phyloP scores from a whole-genome alignment of 2,113 vertebrate genomes.

The Rhabdomys dilectus region DNA sequence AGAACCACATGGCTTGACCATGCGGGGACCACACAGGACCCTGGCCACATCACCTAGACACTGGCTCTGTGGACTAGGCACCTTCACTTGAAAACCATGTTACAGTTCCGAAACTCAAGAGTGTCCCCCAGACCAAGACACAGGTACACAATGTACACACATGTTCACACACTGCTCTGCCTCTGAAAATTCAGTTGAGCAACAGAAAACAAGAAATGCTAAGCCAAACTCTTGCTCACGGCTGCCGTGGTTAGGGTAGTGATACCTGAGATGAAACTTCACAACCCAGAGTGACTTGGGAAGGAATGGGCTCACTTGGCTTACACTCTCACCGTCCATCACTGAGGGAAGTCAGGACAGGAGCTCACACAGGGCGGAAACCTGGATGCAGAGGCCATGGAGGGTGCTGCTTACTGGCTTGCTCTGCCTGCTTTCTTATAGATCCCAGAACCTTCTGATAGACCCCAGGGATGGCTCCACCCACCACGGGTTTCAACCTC shows the following conservation, averaged over 20 bases:
- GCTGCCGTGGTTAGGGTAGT: too few species aligned
- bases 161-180: not conserved
- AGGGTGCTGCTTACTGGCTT: not conserved
- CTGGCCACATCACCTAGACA: not conserved
- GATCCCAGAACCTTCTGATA: not conserved
- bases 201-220: not conserved
- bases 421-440: not conserved
- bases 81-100: not conserved
- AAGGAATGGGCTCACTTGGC: not conserved
- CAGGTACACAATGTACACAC: not conserved
- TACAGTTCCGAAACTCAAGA: not conserved
- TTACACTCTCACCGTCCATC: not conserved
- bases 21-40: not conserved
- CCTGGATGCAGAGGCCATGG: not conserved
- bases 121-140: not conserved
- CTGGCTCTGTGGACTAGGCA: not conserved
- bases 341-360: not conserved
- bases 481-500: not conserved
- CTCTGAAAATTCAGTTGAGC: not conserved
- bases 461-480: not conserved
- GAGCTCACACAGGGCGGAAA: not conserved
- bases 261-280: not conserved
- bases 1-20: fast-evolving
- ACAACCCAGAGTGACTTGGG: not conserved
- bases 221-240: conserved; percentile 48